Base-by-base conservation (phyloP, 2,888 invertebrate genomes). In the Dicranocentrus wangi region DNA sequence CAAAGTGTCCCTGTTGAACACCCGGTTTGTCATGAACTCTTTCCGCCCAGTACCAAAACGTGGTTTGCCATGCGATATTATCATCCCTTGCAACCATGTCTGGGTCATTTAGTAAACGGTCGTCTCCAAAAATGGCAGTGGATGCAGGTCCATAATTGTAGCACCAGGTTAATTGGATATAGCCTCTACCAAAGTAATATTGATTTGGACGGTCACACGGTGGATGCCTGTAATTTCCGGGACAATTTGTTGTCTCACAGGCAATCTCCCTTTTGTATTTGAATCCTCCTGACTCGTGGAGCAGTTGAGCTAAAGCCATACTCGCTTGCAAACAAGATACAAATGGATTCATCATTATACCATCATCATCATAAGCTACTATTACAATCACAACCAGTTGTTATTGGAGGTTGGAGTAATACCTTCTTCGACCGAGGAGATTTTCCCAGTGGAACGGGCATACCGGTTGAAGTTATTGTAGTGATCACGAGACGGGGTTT, bases 81-180 rank as follows among this genome's bases (percentile, higher is more conserved):
- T 85, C 85, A 42, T 84, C 73, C 19, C 76, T 47, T 15, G 85
- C 85, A 0, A 85, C 85, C 5, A 28, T 25, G 25, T 85, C 85
- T 0, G 85, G 55, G 51, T 84, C 76, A 3, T 10, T 53, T 1
- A 86, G 80, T n/a, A 86, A 60, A 13, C 83, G 25, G 2, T 77
- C 25, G 25, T 85, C 84, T 0, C 78, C 70, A 47, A 80, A 85
- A n/a, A 86, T 69, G 32, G 70, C 79, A 2, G 28, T 19, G 8
- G 82, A 81, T 0, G 83, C 83, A 0, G 71, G 70, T 7, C 43
- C 19, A 68, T 83, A 83, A 23, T 86, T 86, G 77, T 84, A 47
- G n/a, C 86, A 86, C 85, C 85, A 84, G 1, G 82, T 75, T n/a
- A 86, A 75, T 71, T 47, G 47, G 76, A 85, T 85, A 42, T 82